Evolutionary conservation across 1,140 invertebrate genomes (phyloP).

Genomic region (Drosophila lini): DNA sequence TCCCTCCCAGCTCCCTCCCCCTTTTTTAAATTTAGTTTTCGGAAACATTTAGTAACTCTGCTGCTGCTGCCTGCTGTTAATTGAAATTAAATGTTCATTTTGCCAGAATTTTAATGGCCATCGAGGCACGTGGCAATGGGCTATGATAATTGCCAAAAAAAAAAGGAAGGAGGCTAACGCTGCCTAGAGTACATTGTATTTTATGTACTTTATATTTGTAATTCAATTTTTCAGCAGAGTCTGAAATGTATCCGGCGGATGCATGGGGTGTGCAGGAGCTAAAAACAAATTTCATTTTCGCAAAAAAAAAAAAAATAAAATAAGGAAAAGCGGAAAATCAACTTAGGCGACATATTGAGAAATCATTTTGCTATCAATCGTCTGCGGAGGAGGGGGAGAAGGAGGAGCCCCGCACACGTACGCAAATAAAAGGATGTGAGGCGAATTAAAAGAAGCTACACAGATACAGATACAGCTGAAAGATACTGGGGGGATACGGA

Average conservation of each 20-base stretch:
- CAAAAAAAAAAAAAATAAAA: background rate
- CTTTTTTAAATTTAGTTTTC: constrained; percentile 1
- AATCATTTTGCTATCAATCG: constrained; percentile 76
- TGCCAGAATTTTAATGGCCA: constrained; percentile 48
- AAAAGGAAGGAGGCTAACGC: background rate
- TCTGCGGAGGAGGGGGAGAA: no score
- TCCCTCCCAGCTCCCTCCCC: fast-evolving
- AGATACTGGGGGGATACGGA: constrained; percentile 20
- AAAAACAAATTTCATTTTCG: constrained; percentile 55
- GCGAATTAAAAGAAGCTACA: constrained; percentile 68
- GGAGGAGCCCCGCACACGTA: constrained; percentile 54
- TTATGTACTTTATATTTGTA: constrained; percentile 29
- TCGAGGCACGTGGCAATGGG: constrained; percentile 15
- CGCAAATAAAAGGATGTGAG: constrained; percentile 80
- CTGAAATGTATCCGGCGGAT: constrained; percentile 46
- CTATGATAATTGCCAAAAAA: constrained; percentile 33
- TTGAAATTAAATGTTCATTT: constrained; percentile 49
- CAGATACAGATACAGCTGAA: constrained; percentile 29
- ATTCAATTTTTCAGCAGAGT: constrained; percentile 53
- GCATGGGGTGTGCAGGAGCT: background rate
- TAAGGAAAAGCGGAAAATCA: constrained; percentile 49
- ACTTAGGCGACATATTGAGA: constrained; percentile 66
- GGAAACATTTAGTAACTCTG: constrained; percentile 11
- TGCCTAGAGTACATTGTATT: constrained; percentile 9
- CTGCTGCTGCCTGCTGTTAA: constrained; percentile 13